Evolutionary conservation across 2,113 vertebrate species (phyloP).

Genomic region (Sorex araneus): DNA sequence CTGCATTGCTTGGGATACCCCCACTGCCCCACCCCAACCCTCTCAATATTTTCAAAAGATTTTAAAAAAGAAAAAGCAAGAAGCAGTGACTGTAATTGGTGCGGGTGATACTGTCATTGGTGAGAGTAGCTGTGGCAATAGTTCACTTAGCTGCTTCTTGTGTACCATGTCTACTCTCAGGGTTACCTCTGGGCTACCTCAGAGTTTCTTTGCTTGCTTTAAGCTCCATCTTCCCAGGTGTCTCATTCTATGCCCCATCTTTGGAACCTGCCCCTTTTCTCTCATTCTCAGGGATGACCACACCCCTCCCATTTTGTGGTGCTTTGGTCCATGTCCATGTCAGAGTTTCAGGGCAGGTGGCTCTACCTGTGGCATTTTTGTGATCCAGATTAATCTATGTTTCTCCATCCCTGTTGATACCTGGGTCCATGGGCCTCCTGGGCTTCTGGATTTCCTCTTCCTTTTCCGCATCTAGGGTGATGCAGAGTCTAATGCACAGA

Average conservation of each 20-base stretch:
- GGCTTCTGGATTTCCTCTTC: neutral
- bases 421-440: neutral
- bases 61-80: neutral
- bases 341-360: neutral
- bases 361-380: neutral
- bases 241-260: neutral
- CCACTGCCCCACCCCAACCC: too few species aligned
- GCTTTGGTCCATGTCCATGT: neutral
- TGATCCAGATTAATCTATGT: neutral
- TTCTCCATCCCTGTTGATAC: neutral
- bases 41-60: neutral
- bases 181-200: neutral
- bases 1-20: too few species aligned
- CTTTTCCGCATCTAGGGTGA: neutral
- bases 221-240: neutral
- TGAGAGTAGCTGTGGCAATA: rapidly evolving
- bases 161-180: neutral
- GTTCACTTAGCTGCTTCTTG: rapidly evolving
- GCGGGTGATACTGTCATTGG: rapidly evolving
- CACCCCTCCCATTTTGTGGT: neutral
- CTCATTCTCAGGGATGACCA: neutral
- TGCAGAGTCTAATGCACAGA: neutral
- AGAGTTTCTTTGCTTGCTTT: neutral
- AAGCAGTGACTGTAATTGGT: neutral
- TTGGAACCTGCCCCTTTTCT: neutral